Conservation (phyloP, 2,797 vertebrate species). For the Poecilia velifera region DNA sequence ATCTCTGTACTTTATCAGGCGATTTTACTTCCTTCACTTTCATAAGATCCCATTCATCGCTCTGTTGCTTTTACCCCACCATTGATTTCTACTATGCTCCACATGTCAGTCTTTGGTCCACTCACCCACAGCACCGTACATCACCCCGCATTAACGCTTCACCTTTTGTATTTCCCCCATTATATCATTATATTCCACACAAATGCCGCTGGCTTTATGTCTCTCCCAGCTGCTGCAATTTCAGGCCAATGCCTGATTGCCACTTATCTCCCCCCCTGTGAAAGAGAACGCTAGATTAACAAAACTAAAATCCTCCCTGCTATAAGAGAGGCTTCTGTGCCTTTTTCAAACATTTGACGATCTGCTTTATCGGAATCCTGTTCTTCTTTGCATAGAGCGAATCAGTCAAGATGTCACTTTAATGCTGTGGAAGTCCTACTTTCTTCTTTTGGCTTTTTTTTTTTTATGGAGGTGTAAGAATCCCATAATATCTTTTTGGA, state of each 20-base stretch:
- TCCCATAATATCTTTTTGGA: slow-evolving; percentile 60
- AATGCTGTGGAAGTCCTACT: slow-evolving; percentile 47
- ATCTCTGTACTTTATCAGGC: slow-evolving; percentile 57
- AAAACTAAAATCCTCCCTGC: slow-evolving; percentile 28
- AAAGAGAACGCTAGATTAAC: slow-evolving; percentile 11
- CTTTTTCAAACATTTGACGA: slow-evolving; percentile 37
- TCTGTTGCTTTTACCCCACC: slow-evolving; percentile 28
- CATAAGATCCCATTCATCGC: slow-evolving; percentile 28
- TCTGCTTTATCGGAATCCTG: slow-evolving; percentile 27
- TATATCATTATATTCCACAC: slow-evolving; percentile 53
- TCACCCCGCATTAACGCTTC: slow-evolving; percentile 66
- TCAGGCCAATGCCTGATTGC: slow-evolving; percentile 42
- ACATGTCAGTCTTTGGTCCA: slow-evolving; percentile 34
- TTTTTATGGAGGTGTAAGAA: slow-evolving; percentile 51
- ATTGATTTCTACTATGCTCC: slow-evolving; percentile 62
- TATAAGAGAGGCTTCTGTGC: slow-evolving; percentile 41
- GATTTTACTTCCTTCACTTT: slow-evolving; percentile 37
- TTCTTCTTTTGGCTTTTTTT: slow-evolving; percentile 18
- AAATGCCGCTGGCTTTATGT: slow-evolving; percentile 39
- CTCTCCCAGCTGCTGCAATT: slow-evolving; percentile 42
- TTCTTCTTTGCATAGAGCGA: slow-evolving; percentile 34
- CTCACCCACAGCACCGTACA: slow-evolving; percentile 47
- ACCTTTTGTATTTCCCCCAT: slow-evolving; percentile 52
- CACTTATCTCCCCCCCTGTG: slow-evolving; percentile 40
- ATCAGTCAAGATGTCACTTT: slow-evolving; percentile 53